phyloP scores from a whole-genome alignment of 2,888 invertebrate species.

The Pandemis heparana region DNA sequence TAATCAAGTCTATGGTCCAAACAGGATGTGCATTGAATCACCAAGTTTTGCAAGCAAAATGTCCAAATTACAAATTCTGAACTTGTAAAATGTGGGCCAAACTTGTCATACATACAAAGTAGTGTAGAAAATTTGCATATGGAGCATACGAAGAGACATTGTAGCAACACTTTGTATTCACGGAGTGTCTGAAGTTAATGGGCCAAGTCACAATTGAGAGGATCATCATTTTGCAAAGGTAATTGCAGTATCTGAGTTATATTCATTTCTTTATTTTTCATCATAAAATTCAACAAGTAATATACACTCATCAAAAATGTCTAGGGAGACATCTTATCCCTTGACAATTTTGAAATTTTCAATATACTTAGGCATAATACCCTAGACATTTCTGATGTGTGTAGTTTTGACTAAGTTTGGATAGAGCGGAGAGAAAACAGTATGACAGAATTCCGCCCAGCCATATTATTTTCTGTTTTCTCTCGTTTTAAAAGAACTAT shows the following conservation, averaged over 20 bases:
- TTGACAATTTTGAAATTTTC: no score
- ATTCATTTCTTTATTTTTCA: neutral
- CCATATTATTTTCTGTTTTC: no score
- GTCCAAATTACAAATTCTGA: slow-evolving; percentile 46
- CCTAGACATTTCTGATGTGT: no score
- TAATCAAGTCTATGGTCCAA: neutral
- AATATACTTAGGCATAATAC: no score
- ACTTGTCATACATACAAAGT: slow-evolving; percentile 53
- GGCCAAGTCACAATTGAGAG: slow-evolving; percentile 10
- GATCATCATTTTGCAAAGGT: slow-evolving; percentile 11
- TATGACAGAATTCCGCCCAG: no score
- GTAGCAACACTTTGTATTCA: slow-evolving; percentile 32
- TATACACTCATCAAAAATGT: no score
- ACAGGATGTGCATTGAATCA: neutral
- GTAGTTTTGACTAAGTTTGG: no score
- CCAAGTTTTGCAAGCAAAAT: slow-evolving; percentile 10
- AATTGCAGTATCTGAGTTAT: neutral
- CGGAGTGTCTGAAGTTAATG: slow-evolving; percentile 22
- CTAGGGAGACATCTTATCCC: no score
- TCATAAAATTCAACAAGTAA: no score
- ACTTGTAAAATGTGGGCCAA: slow-evolving; percentile 54
- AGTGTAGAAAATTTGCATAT: slow-evolving; percentile 45
- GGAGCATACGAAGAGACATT: slow-evolving; percentile 45
- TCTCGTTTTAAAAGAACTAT: no score
- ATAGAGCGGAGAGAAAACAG: no score